A percentile compares a stretch with the other conserved stretches of the same genome.
phyloP scores from a whole-genome alignment of 2,113 vertebrate genomes.

The Caranx ignobilis region DNA sequence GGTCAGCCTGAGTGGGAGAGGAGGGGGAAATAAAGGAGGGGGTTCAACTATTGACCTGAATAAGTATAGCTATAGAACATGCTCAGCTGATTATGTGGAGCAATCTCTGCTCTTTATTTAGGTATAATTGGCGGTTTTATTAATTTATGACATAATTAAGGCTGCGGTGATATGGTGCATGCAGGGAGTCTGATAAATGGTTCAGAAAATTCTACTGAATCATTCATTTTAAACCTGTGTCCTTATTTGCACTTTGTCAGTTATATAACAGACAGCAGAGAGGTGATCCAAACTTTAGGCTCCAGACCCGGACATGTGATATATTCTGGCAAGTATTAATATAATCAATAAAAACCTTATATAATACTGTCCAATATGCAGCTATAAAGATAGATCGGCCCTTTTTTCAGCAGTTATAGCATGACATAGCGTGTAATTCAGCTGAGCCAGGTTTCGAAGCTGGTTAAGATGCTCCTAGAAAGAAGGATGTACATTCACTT shows the following conservation, averaged over 20 bases:
- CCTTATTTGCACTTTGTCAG: conserved; percentile 33
- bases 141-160: conserved; percentile 45
- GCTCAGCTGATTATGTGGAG: conserved; percentile 13
- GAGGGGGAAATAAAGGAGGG: conserved; percentile 12
- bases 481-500: neutral
- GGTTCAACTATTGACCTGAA: conserved; percentile 46
- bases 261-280: conserved; percentile 30
- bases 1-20: conserved; percentile 35
- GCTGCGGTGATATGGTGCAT: conserved; percentile 29
- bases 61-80: conserved; percentile 30
- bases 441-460: neutral
- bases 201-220: conserved; percentile 32
- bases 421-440: neutral
- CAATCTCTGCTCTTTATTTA: conserved; percentile 25
- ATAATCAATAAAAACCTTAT: conserved; percentile 17
- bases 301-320: conserved; percentile 17
- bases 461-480: neutral
- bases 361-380: neutral
- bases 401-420: neutral
- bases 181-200: conserved; percentile 25
- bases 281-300: neutral
- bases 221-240: conserved; percentile 25
- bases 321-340: conserved; percentile 8
- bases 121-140: conserved; percentile 31
- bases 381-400: neutral